Evolutionary conservation across 2,888 invertebrate genomes (phyloP), one percentile per base, ranked within the genome.

Genomic region (Drosophila siamana): DNA sequence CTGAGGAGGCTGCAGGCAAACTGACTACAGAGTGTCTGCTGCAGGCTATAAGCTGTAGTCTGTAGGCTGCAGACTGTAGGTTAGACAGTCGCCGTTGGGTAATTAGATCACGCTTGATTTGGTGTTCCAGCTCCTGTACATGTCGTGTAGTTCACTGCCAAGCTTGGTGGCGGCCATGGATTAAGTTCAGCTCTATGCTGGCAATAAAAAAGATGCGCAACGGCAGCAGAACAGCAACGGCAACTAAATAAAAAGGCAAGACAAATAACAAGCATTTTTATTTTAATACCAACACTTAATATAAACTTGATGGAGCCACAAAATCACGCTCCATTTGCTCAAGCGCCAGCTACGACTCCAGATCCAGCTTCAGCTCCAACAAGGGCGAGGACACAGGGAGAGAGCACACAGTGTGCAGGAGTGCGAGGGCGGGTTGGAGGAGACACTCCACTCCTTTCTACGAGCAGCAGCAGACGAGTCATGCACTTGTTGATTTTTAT

Each of bases 261-360:
- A 84, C 84, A 84, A 84, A 85, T 85, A 87, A 89, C 88, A 85
- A 89, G 75, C 71, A 89, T 87, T 85, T 85, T 86, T 88, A 89
- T 85, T 89, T 88, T 89, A 85, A 89, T 85, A 83, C 86, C 86
- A 68, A 86, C 89, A 79, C 88, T 89, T 89, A 86, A 89, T 87
- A 86, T 89, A 79, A 85, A 89, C 85, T 88, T 89, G 74, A 89
- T 89, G 79, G 85, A 85, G 89, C 89, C 88, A 86, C 85, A 85
- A 89, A 82, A 85, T 85, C 85, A 89, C 85, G 85, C 89, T 89
- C 88, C 89, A 85, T 85, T 85, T 85, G 86, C 83, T 71, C 88
- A 59, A 73, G 75, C 74, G 66, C 71, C 77, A 66, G 51, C 64
- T 41, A 55, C 51, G 26, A 59, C 41, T 19, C 8, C 40, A 16